Base-by-base conservation (phyloP, 2,113 vertebrate species). In the Tringa solitaria region DNA sequence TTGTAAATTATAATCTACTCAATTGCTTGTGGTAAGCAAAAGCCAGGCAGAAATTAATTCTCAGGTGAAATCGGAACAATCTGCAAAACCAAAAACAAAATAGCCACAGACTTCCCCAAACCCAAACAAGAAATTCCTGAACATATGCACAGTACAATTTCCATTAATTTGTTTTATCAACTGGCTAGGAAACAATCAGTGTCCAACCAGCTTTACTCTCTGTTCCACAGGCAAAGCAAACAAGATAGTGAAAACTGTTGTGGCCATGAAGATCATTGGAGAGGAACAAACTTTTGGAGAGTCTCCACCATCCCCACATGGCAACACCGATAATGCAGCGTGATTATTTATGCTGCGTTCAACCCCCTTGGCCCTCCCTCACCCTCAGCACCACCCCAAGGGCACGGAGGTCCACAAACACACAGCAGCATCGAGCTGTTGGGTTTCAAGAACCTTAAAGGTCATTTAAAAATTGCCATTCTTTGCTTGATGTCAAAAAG, bases 281-380 rank as follows among this genome's bases (percentile, higher is more conserved):
- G 63, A 80, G 45, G 46, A 76, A 14, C 27, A 53, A 73, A 51
- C 35, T 41, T 35, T 28, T 28, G 70, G 46, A 67, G 30, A 77
- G 16, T 50, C 45, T 46, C 53, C 46, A 41, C 14, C 2, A 0
- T 8, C 59, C 35, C 32, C 5, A 28, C 54, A 50, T 1, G 0
- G 35, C 46, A 56, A 19, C 20, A 22, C 33, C 32, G 45, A 39
- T 7, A 59, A 48, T 0, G 3, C 39, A 18, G 26, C 13, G 2
- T 3, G 26, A 17, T 48, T 59, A 70, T 30, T 70, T 54, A 28
- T 5, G 4, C 8, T 57, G 60, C 9, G 12, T 28, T 27, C 20
- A 7, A 6, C 5, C 35, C 53, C 8, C 10, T 3, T 3, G 32
- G 16, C 8, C 46, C 78, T 73, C 24, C 24, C 46, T 46, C 72